Evolutionary conservation across 2,888 invertebrate genomes (phyloP), one percentile per base, ranked within the genome.

Genomic region (Stratiomys singularior): DNA sequence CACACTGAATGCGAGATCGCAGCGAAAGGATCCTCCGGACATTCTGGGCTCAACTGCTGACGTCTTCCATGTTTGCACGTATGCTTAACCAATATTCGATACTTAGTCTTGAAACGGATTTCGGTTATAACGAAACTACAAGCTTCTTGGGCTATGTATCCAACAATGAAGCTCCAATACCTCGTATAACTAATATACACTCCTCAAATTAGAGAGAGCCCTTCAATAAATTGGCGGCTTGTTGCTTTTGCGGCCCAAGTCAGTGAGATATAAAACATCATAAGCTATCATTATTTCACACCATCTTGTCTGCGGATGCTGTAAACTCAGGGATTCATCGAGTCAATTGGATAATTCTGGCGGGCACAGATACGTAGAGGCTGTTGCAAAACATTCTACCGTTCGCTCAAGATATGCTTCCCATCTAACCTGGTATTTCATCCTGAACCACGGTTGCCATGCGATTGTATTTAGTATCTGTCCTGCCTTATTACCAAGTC

Each of bases 181-280:
- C 71, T 71, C 30, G 30, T 71, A 71, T 25, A 71, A 47, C 47
- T 71, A 76, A 76, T 78, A 77, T 74, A 77, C 77, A 79, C 67
- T 77, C 76, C 76, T 79, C 78, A 79, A 79, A 79, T 79, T 79
- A 79, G 79, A 79, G 76, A 76, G 79, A 84, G 83, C 83, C 84
- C 84, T 84, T 83, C 83, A 83, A 84, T 83, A 84, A 84, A 84
- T 84, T 83, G 83, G 84, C 83, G 83, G 84, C 83, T 84, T 82
- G 84, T 83, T 84, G 82, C 83, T 83, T 84, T 84, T 82, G 83
- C 83, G 83, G 84, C 83, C n/a, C 27, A 74, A 71, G 30, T 72
- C 71, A 77, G 72, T 64, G 74, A 74, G 78, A 78, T 79, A 76
- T 78, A 79, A 79, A 78, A 78, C 76, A 77, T 79, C 77, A 28